Base-by-base conservation (phyloP, 2,888 invertebrate genomes). In the Chloromyia formosa region DNA sequence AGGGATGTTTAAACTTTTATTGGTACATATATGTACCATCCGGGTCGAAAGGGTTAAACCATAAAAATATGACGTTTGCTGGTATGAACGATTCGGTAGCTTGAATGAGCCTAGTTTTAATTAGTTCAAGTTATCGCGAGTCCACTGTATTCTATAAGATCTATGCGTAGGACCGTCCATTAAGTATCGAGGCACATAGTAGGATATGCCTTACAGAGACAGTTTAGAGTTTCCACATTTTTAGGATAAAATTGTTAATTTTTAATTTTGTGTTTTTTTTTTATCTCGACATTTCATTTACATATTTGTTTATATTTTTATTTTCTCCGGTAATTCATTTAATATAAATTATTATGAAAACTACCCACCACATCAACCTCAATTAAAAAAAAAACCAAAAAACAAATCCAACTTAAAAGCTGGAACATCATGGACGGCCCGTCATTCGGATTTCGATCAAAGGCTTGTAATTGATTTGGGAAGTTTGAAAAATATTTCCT, bases 351-450 rank as follows among this genome's bases (percentile, higher is more conserved):
- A 64, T 12, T 7, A 35, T 35, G 27, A 35, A 35, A 35, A 35
- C 7, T 35, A 53, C 16, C 16, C 16, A 16, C 16, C 16, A 14
- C n/a, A 53, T 5, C 16, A 2, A 16, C 9, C 53, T 10, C 1
- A 53, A 16, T 10, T 12, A 1, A 64, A 56, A 56, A 16, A 56
- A 3, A 5, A 1, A 1, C 49, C 16, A 5, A 14, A 74, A 62
- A 74, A 74, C 14, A 74, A 40, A 75, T 58, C 14, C 5, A 35
- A 68, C 58, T 27, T 3, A 71, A 66, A 91, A 94, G 94, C 93
- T 90, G 89, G 90, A 85, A 94, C 93, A 88, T 95, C 95, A 82
- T 97, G 97, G 97, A 94, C 95, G 79, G 94, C 97, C 74, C 90
- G 91, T 82, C 92, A 90, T 86, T 94, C 93, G 83, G 97, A 98